Percentiles rank a stretch among this genome's conserved stretches.
These are phyloP conservation scores for Oryzias celebensis DNA, from an alignment of 2,113 vertebrate genomes.

Conservation along the genomic window DNA sequence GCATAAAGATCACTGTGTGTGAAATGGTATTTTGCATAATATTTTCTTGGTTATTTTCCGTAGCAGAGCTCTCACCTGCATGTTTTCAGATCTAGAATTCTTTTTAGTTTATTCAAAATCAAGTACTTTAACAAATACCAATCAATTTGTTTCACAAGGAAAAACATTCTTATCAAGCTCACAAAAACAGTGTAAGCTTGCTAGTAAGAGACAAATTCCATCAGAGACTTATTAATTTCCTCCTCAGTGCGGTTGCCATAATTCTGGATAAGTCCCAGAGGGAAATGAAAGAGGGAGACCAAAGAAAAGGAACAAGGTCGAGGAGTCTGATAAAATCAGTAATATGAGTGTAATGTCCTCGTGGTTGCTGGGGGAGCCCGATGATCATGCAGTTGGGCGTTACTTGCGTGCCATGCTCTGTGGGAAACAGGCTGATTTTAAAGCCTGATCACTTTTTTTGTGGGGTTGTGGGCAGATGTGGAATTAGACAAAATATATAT, in stretches of 20 bases:
- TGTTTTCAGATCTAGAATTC: too few species aligned
- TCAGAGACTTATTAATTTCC: slow-evolving; percentile 64
- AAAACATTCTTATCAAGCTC: not conserved
- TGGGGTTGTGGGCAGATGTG: slow-evolving; percentile 7
- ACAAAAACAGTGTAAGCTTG: not conserved
- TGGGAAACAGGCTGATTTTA: slow-evolving; percentile 19
- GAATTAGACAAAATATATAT: not conserved
- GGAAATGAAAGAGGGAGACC: slow-evolving; percentile 64
- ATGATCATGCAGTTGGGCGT: slow-evolving; percentile 17
- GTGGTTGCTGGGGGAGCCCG: slow-evolving; percentile 25
- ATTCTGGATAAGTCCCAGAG: slow-evolving; percentile 41
- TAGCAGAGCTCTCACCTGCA: too few species aligned
- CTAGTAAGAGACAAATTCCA: slow-evolving; percentile 7
- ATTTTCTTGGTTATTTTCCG: too few species aligned
- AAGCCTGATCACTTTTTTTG: slow-evolving; percentile 27
- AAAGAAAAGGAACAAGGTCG: slow-evolving; percentile 43
- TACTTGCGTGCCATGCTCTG: slow-evolving; percentile 21
- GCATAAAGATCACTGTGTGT: too few species aligned
- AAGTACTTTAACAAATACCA: too few species aligned
- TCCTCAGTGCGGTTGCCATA: slow-evolving; percentile 48
- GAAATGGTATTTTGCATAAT: too few species aligned
- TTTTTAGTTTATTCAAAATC: too few species aligned
- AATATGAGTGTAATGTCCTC: slow-evolving; percentile 59
- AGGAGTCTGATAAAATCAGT: slow-evolving; percentile 65
- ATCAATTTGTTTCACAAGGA: not conserved